A percentile compares a stretch with the other conserved stretches of the same genome.
phyloP scores from a whole-genome alignment of 2,797 vertebrate species.

The Streptopelia turtur region DNA sequence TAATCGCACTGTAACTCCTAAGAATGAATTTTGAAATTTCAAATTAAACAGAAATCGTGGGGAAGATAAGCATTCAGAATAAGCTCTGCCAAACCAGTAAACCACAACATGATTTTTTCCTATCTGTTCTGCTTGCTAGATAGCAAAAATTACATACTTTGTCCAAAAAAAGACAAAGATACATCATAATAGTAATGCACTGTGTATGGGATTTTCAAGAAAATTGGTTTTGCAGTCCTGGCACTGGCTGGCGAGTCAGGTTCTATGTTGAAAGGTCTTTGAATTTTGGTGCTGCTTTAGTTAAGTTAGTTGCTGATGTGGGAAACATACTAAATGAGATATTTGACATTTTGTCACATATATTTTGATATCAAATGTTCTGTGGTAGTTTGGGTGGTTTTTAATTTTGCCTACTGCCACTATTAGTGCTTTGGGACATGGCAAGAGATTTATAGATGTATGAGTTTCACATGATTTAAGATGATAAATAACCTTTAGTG shows the following conservation, averaged over 20 bases:
- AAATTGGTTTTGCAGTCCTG: background rate
- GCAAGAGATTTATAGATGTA: slow-evolving; percentile 24
- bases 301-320: background rate
- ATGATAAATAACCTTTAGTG: slow-evolving; percentile 13
- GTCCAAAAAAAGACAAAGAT: background rate
- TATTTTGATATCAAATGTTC: background rate
- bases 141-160: background rate
- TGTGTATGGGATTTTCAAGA: background rate
- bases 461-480: slow-evolving; percentile 27
- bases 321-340: background rate
- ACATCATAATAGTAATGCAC: background rate
- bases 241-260: background rate
- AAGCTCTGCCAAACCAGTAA: background rate
- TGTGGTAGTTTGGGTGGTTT: background rate
- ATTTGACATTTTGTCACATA: background rate
- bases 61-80: background rate
- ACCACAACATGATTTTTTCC: background rate
- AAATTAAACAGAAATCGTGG: background rate
- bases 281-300: background rate
- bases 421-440: background rate
- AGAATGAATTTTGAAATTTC: background rate
- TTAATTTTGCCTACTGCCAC: slow-evolving; percentile 7
- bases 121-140: background rate
- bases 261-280: background rate
- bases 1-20: background rate